These are phyloP conservation scores for Oreochromis tanganicae DNA, from an alignment of 2,113 vertebrate genomes.

Conservation along the genomic window DNA sequence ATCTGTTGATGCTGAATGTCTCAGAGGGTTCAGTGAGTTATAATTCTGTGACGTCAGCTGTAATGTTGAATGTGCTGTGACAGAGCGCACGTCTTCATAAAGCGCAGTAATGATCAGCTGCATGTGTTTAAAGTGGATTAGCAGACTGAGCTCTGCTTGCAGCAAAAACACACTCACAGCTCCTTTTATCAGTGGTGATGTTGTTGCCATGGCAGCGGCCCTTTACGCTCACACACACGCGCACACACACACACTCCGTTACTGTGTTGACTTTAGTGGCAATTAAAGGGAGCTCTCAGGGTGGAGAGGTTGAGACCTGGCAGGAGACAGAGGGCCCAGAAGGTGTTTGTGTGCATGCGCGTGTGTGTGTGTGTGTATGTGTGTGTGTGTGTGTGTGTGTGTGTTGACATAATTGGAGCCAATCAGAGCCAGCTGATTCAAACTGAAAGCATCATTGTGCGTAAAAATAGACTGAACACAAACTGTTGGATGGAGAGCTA, in stretches of 20 bases:
- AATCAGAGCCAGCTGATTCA: conserved; percentile 42
- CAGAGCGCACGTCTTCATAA: background rate
- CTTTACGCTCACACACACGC: conserved; percentile 17
- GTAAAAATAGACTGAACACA: conserved; percentile 38
- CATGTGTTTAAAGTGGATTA: background rate
- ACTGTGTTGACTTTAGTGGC: conserved; percentile 46
- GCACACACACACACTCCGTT: background rate
- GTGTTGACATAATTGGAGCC: background rate
- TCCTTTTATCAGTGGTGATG: conserved; percentile 27
- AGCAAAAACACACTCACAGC: background rate
- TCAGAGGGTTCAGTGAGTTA: background rate
- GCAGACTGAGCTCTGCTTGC: conserved; percentile 5
- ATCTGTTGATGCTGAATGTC: background rate
- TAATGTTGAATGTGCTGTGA: background rate
- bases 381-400: background rate
- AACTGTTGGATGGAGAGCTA: background rate
- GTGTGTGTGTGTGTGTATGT: background rate
- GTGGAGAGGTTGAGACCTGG: conserved; percentile 11
- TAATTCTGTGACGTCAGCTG: background rate
- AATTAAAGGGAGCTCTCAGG: conserved; percentile 61
- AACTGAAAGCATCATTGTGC: background rate
- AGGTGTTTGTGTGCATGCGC: background rate
- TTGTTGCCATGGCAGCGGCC: conserved; percentile 56
- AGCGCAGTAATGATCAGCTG: background rate
- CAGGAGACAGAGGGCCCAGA: background rate